These are phyloP conservation scores for Sebastes fasciatus DNA, from an alignment of 2,113 vertebrate species.

Conservation along the genomic window DNA sequence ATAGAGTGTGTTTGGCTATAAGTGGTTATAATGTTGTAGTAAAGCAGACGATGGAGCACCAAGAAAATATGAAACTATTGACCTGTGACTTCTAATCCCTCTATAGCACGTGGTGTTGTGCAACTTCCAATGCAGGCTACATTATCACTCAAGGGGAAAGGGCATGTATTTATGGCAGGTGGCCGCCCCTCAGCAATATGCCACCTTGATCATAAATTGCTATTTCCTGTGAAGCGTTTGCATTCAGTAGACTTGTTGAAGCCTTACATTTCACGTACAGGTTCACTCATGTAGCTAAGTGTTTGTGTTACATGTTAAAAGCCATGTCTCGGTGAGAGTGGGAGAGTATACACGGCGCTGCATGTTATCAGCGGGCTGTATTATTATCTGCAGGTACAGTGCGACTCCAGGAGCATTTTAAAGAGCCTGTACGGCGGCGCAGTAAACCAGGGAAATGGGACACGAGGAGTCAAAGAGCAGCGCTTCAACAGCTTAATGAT, in stretches of 20 bases:
- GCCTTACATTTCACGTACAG: conserved; percentile 12
- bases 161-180: conserved; percentile 71
- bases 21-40: conserved; percentile 23
- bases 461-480: conserved; percentile 79
- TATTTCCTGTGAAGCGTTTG: conserved; percentile 23
- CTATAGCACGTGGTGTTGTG: conserved; percentile 57
- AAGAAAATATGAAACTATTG: conserved; percentile 67
- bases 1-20: neutral
- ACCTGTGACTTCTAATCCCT: conserved; percentile 61
- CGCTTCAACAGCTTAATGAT: conserved; percentile 81
- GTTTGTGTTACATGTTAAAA: conserved; percentile 38
- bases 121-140: conserved; percentile 57
- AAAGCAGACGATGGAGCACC: conserved; percentile 42
- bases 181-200: conserved; percentile 43
- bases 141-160: conserved; percentile 73
- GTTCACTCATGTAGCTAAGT: conserved; percentile 29
- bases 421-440: conserved; percentile 50
- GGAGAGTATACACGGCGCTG: neutral
- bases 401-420: conserved; percentile 63
- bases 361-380: conserved; percentile 47
- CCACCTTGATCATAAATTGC: conserved; percentile 6
- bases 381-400: conserved; percentile 68
- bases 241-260: conserved; percentile 4
- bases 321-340: conserved; percentile 16
- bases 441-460: conserved; percentile 71